A percentile compares a stretch with the other conserved stretches of the same genome.
phyloP scores from a whole-genome alignment of 2,797 vertebrate species.

The Sylvilagus floridanus region DNA sequence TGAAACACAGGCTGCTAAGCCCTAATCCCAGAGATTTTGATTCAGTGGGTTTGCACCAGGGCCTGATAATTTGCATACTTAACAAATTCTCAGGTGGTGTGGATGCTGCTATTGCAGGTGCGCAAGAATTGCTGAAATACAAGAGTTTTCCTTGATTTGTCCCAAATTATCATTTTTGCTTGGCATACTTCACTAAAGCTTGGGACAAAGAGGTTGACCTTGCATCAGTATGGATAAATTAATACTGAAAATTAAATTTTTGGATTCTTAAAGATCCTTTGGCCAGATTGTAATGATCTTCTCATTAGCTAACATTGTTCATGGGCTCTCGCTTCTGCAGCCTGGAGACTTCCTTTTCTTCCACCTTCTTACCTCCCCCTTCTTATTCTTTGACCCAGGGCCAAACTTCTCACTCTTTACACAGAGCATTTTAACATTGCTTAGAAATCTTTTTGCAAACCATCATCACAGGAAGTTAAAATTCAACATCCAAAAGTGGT shows the following conservation, averaged over 20 bases:
- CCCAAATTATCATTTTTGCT: background rate
- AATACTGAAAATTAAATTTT: background rate
- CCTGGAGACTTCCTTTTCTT: background rate
- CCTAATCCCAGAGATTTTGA: background rate
- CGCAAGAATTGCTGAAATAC: background rate
- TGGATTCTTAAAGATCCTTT: background rate
- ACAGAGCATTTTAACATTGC: background rate
- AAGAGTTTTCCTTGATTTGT: slow-evolving; percentile 3
- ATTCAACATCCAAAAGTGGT: background rate
- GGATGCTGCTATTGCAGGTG: background rate
- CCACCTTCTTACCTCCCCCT: background rate
- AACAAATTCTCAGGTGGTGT: background rate
- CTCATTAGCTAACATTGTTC: background rate
- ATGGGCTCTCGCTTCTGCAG: background rate
- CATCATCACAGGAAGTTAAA: background rate
- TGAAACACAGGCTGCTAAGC: background rate
- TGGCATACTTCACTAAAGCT: background rate
- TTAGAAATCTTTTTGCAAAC: background rate
- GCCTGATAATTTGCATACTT: background rate
- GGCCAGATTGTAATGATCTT: background rate
- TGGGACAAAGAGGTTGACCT: background rate
- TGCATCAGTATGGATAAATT: background rate
- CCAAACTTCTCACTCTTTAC: background rate
- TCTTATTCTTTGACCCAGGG: background rate
- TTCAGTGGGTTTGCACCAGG: background rate